These are phyloP conservation scores for Bos taurus DNA, from an alignment of 2,113 vertebrate genomes.

Conservation along the genomic window DNA sequence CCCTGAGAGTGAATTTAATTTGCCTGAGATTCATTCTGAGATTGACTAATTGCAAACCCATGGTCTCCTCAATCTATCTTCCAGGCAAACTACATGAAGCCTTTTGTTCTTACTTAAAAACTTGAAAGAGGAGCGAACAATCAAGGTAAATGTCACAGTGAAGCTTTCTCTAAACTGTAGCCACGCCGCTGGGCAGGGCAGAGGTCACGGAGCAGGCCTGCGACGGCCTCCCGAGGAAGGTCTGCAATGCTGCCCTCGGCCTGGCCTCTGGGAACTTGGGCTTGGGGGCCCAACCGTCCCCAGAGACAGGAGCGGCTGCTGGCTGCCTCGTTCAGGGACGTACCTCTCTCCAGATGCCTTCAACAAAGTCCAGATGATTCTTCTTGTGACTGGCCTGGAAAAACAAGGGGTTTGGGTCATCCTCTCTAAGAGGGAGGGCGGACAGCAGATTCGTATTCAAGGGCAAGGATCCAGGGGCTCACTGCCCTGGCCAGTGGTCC, in stretches of 20 bases:
- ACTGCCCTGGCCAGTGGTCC: rapidly evolving
- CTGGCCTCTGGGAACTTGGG: neutral
- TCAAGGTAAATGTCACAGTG: neutral
- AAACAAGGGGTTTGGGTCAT: neutral
- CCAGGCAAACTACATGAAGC: neutral
- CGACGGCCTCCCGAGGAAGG: neutral
- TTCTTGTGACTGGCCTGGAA: neutral
- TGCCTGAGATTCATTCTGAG: neutral
- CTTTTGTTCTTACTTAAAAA: neutral
- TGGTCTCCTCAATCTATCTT: neutral
- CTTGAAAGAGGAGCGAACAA: neutral
- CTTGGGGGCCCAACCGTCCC: rapidly evolving
- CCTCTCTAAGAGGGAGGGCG: neutral
- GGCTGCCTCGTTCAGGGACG: rapidly evolving
- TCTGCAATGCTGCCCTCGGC: neutral
- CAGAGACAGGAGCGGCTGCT: rapidly evolving
- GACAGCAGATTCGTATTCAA: no score
- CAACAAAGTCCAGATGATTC: neutral
- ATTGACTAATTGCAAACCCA: neutral
- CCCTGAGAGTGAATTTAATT: neutral
- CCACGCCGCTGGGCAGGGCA: neutral
- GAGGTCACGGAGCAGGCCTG: neutral
- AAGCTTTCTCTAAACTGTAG: neutral
- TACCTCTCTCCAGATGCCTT: slow-evolving; percentile 55
- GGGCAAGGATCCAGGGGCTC: neutral